Percentiles rank a stretch among this genome's conserved stretches.
These are phyloP conservation scores for Meghimatium bilineatum DNA, from an alignment of 2,888 invertebrate genomes.

Conservation along the genomic window DNA sequence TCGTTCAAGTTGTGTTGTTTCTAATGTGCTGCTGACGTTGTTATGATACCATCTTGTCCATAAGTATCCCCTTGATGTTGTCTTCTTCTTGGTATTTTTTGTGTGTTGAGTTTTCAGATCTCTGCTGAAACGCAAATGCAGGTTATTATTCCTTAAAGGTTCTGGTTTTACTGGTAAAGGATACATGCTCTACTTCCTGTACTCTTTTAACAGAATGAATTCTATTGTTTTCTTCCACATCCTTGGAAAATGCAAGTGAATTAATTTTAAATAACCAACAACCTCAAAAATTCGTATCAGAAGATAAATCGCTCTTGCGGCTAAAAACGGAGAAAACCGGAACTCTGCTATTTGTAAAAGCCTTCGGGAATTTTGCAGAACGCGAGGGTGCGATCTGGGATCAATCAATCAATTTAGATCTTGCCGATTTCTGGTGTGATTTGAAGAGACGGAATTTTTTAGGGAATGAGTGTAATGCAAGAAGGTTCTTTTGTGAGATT, in stretches of 20 bases:
- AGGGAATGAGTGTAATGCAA: neutral
- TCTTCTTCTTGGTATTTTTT: no score
- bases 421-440: conserved; percentile 34
- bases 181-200: no score
- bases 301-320: conserved; percentile 16
- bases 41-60: no score
- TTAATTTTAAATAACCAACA: conserved; percentile 22
- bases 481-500: conserved; percentile 21
- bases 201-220: neutral
- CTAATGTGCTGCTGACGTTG: no score
- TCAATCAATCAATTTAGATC: conserved; percentile 41
- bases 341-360: conserved; percentile 34
- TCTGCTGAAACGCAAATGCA: no score
- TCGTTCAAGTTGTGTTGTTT: no score
- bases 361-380: conserved; percentile 19
- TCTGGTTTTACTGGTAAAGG: no score
- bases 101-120: no score
- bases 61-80: no score
- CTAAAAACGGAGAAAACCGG: conserved; percentile 2
- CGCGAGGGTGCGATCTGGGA: conserved; percentile 33
- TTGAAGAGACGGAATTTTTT: conserved; percentile 21
- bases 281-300: conserved; percentile 19
- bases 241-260: neutral
- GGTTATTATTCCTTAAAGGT: no score
- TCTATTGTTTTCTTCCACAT: neutral